These are phyloP conservation scores for Campylomormyrus numenius DNA, from an alignment of 2,113 vertebrate genomes.

Conservation along the genomic window DNA sequence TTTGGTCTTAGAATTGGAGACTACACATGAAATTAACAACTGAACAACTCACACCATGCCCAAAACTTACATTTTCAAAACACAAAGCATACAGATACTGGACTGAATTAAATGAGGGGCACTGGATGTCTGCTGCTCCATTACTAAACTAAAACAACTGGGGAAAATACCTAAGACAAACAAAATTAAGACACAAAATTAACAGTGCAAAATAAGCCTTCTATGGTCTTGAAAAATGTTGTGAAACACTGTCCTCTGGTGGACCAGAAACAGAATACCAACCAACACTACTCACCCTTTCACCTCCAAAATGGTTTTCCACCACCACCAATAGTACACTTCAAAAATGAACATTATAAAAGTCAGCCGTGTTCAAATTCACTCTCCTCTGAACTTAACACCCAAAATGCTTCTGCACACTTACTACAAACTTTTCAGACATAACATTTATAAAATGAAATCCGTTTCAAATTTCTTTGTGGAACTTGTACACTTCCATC, in stretches of 20 bases:
- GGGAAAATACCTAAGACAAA: not conserved
- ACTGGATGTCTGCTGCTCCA: not conserved
- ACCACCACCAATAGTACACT: not conserved
- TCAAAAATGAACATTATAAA: slow-evolving; percentile 20
- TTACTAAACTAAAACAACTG: not conserved
- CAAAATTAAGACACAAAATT: slow-evolving; percentile 3
- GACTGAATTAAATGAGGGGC: not conserved
- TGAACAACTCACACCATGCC: slow-evolving; percentile 41
- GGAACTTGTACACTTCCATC: not conserved
- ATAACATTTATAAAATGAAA: not conserved
- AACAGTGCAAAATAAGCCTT: slow-evolving; percentile 21
- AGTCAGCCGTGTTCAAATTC: not conserved
- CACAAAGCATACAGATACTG: slow-evolving; percentile 8
- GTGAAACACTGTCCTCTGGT: slow-evolving; percentile 45
- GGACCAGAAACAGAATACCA: slow-evolving; percentile 18
- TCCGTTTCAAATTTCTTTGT: not conserved
- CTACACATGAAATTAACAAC: slow-evolving; percentile 32
- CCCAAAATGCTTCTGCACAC: not conserved
- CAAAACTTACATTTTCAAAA: slow-evolving; percentile 12
- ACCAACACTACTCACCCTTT: slow-evolving; percentile 25
- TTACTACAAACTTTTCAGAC: not conserved
- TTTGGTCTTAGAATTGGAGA: slow-evolving; percentile 43
- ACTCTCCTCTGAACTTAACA: not conserved
- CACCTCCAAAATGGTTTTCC: slow-evolving; percentile 7
- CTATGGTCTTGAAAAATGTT: not conserved